These are phyloP conservation scores for Galerucella nymphaeae DNA, from an alignment of 2,888 invertebrate genomes.

Conservation along the genomic window DNA sequence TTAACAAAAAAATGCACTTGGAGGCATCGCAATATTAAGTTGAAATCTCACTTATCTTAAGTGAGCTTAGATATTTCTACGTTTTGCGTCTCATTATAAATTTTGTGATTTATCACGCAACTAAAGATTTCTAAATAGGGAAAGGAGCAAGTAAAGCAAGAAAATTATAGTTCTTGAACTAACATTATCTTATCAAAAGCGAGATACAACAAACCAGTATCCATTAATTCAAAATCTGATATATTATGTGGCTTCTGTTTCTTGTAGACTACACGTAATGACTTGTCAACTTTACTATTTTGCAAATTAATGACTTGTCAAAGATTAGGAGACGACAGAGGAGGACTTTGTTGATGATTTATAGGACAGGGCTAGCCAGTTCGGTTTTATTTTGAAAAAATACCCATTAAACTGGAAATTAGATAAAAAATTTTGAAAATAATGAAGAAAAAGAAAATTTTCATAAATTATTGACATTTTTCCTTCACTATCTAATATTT, in stretches of 20 bases:
- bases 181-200: constrained; percentile 1
- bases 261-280: constrained; percentile 30
- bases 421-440: no score
- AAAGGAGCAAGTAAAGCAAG: constrained; percentile 1
- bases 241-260: constrained; percentile 35
- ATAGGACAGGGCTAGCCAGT: neutral
- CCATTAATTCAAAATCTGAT: constrained; percentile 23
- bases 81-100: neutral
- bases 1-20: neutral
- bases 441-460: no score
- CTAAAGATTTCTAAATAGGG: neutral
- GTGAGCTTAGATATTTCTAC: no score
- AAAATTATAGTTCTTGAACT: neutral
- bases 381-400: neutral
- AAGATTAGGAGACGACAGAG: constrained; percentile 26
- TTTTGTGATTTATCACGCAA: neutral
- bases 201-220: neutral
- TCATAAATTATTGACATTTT: no score
- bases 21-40: no score
- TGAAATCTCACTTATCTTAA: no score
- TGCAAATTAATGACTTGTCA: constrained; percentile 36
- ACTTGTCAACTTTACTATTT: constrained; percentile 33
- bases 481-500: no score
- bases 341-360: neutral
- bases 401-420: no score